phyloP scores from a whole-genome alignment of 2,113 vertebrate species.

The Anolis sagrei region DNA sequence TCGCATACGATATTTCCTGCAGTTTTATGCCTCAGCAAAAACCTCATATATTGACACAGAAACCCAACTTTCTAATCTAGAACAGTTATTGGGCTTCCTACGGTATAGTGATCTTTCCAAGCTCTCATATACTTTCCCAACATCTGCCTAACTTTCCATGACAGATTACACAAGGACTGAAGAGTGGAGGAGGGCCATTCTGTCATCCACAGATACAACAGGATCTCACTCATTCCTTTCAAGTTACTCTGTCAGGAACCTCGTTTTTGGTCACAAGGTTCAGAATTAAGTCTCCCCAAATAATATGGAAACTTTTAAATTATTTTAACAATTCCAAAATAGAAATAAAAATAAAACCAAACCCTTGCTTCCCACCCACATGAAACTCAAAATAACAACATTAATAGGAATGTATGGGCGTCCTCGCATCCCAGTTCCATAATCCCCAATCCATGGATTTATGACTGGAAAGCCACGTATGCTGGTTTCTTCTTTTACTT shows the following conservation, averaged over 20 bases:
- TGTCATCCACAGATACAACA: neutral
- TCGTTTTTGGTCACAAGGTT: neutral
- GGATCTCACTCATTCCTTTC: neutral
- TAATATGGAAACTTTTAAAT: neutral
- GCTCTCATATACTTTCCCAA: neutral
- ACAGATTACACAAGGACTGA: neutral
- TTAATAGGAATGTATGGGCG: conserved; percentile 1
- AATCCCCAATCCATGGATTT: neutral
- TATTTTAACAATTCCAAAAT: neutral
- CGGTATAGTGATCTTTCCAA: neutral
- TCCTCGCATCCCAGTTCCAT: neutral
- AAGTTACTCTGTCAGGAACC: neutral
- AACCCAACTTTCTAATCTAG: neutral
- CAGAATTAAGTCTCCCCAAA: neutral
- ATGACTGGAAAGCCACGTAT: neutral
- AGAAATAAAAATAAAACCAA: neutral
- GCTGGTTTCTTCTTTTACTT: neutral
- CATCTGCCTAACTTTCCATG: neutral
- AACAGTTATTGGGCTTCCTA: neutral
- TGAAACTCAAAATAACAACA: conserved; percentile 2
- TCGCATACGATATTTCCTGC: too few species aligned
- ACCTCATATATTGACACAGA: neutral
- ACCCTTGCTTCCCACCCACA: neutral
- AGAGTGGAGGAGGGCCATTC: neutral
- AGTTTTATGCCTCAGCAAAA: neutral